These are phyloP conservation scores for Potorous gilbertii DNA, from an alignment of 2,797 vertebrate species.

Conservation along the genomic window DNA sequence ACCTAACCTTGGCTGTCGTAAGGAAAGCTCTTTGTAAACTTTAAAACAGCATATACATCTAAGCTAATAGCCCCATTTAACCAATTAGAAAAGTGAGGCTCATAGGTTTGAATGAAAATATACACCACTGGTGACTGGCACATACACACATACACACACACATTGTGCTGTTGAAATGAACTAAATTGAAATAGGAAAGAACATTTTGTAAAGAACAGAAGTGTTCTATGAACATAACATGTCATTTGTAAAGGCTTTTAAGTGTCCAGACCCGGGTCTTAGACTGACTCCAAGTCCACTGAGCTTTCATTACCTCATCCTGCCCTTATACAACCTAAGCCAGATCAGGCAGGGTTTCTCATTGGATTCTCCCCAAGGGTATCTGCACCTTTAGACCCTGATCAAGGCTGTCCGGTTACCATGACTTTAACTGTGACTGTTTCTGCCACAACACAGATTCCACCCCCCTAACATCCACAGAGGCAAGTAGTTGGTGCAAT, in stretches of 20 bases:
- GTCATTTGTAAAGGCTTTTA: background rate
- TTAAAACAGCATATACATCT: background rate
- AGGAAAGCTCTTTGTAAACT: background rate
- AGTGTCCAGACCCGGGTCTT: background rate
- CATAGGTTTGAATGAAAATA: background rate
- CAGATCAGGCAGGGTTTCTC: background rate
- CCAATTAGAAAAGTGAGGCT: background rate
- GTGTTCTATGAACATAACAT: background rate
- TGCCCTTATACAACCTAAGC: background rate
- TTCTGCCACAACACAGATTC: background rate
- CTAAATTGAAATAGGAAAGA: background rate
- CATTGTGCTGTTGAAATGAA: background rate
- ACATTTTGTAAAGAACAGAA: conserved; percentile 1
- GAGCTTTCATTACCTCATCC: background rate
- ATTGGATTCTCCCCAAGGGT: background rate
- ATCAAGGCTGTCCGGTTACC: background rate
- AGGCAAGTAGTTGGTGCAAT: too few species aligned
- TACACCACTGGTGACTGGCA: background rate
- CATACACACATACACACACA: too few species aligned
- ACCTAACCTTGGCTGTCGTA: background rate
- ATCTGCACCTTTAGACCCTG: background rate
- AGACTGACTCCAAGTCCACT: background rate
- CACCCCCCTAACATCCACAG: too few species aligned
- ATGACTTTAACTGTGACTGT: background rate
- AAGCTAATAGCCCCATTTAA: background rate